phyloP scores from a whole-genome alignment of 2,113 vertebrate genomes.

The Nothocercus julius region DNA sequence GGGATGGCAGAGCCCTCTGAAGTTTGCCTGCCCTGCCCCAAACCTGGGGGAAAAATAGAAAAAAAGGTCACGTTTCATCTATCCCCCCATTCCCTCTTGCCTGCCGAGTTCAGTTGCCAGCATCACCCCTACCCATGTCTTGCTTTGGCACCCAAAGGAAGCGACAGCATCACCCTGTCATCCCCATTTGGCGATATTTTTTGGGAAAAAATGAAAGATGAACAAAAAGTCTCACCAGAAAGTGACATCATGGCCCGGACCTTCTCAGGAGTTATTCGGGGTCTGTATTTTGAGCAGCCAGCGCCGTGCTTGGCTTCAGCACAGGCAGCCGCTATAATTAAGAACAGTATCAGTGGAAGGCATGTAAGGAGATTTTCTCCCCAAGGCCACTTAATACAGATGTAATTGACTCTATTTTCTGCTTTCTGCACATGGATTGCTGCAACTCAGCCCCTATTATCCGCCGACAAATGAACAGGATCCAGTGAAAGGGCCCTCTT shows the following conservation, averaged over 20 bases:
- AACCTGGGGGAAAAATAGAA: neutral
- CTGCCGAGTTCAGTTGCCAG: too few relatives aligned
- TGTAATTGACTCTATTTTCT: conserved; percentile 85
- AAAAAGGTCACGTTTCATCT: accelerated
- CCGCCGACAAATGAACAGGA: conserved; percentile 81
- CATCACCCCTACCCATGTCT: too few relatives aligned
- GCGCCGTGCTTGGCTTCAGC: neutral
- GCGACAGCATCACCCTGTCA: accelerated
- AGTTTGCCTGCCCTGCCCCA: conserved; percentile 27
- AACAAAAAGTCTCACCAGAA: neutral
- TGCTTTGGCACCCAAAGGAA: neutral
- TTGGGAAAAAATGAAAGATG: neutral
- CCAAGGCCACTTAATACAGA: conserved; percentile 81
- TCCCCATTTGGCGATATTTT: accelerated
- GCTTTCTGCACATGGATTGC: conserved; percentile 80
- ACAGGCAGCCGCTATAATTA: conserved; percentile 68
- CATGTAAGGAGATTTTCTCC: conserved; percentile 78
- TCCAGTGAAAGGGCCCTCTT: conserved; percentile 74
- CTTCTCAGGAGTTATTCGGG: neutral
- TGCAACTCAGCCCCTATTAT: conserved; percentile 77
- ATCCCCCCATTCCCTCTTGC: too few relatives aligned
- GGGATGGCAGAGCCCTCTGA: conserved; percentile 63
- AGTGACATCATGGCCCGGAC: neutral
- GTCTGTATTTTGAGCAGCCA: neutral
- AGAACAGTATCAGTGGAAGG: conserved; percentile 69